Base-by-base conservation (phyloP, 2,797 vertebrate species). In the Acrocephalus scirpaceus region DNA sequence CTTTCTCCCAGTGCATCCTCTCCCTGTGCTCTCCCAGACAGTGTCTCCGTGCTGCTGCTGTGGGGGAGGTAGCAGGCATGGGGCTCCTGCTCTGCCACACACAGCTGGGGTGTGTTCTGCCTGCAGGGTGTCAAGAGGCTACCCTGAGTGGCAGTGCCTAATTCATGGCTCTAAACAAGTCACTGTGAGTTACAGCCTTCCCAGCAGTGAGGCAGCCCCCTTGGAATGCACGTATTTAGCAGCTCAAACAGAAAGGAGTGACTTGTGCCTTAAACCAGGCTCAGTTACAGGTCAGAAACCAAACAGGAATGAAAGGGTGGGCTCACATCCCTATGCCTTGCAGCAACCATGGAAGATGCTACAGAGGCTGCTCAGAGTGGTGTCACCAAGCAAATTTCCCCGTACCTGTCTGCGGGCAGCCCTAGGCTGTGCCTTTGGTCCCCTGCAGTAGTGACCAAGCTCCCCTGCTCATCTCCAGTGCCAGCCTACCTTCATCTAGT, bases 21-120 rank as follows among this genome's bases (percentile, higher is more conserved):
- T 38, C 45, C 38, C 45, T 1, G 2, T 51, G 58, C 69, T 74
- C 13, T 25, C 1, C 3, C 47, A 65, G 69, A 27, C 32, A 4
- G n/a, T 0, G 1, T 22, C 45, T 67, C 50, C 36, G 42, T 17
- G 11, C 14, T 4, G 36, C 32, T 2, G 2, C 51, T 65, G 42
- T 0, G 0, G 19, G 29, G 25, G 5, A n/a, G 27, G 40, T 0
- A n/a, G 32, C 27, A 19, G 58, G 22, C 21, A 1, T 1, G 18
- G 44, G 40, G 40, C 26, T 56, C 30, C 26, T 42, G 32, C 66
- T 22, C 34, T 47, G 76, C 34, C 48, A 36, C 42, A 30, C 20
- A 3, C 2, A 5, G 42, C 67, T 48, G 60, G 36, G 48, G 56
- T 40, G 61, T 80, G 76, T 57, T 91, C 42, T 69, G 67, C 25